Conservation (phyloP, 2,888 invertebrate genomes). For the Oxycera nigricornis region DNA sequence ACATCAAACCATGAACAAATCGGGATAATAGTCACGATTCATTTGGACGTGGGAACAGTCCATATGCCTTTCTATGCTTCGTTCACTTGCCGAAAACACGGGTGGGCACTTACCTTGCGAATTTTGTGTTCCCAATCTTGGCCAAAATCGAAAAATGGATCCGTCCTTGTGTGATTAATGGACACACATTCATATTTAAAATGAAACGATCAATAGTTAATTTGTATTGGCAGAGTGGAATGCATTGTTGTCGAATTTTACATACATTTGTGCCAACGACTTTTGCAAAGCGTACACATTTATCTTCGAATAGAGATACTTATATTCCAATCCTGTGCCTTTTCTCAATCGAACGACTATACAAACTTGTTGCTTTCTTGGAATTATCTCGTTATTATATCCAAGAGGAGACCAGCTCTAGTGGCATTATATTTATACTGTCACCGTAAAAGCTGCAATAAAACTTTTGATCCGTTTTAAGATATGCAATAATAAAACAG, state of each 20-base stretch:
- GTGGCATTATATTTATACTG: not conserved
- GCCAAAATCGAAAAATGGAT: too few relatives aligned
- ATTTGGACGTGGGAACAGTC: not conserved
- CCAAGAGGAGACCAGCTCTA: not conserved
- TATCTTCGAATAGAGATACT: too few relatives aligned
- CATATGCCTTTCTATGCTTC: not conserved
- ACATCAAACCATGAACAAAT: not conserved
- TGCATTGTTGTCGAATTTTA: too few relatives aligned
- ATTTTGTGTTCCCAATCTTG: too few relatives aligned
- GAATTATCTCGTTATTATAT: slow-evolving; percentile 1
- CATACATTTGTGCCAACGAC: too few relatives aligned
- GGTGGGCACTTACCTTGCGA: not conserved
- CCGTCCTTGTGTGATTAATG: too few relatives aligned
- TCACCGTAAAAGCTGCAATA: slow-evolving; percentile 17
- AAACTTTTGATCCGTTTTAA: slow-evolving; percentile 15
- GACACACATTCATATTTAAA: too few relatives aligned
- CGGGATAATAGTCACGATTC: slow-evolving; percentile 12
- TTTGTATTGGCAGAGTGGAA: too few relatives aligned
- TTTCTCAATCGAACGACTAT: not conserved
- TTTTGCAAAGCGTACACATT: too few relatives aligned
- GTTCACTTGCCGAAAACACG: not conserved
- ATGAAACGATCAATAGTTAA: too few relatives aligned
- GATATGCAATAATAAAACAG: slow-evolving; percentile 19
- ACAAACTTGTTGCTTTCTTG: not conserved
- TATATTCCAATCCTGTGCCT: too few relatives aligned